Base-by-base conservation (phyloP, 2,113 vertebrate species). In the Gallinago media region DNA sequence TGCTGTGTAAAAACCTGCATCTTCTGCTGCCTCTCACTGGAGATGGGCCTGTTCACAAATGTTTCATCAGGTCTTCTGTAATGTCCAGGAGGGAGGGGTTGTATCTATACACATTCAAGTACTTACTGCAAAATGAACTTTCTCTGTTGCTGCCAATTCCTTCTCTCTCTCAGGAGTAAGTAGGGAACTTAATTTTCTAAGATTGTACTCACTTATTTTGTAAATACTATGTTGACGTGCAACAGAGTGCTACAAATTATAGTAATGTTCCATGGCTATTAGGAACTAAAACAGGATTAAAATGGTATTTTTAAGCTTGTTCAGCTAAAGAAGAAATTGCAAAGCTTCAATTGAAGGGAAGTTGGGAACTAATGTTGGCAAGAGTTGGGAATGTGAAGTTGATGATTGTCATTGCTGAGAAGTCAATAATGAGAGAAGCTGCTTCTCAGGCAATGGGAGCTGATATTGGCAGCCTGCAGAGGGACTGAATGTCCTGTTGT, bases 231-330 rank as follows among this genome's bases (percentile, higher is more conserved):
- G 16, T 14, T 68, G 85, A 90, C 34, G 26, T 79, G 88, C 71
- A 90, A 56, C 62, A 73, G 67, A 46, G 17, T 32, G 61, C 83
- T 83, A 46, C 29, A 50, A 50, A 92, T 62, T 76, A 55, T n/a
- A 77, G 67, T 29, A 32, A 18, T 8, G 46, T 70, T 94, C 36
- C 44, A 4, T 29, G 36, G 85, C 85, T 73, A 88, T 92, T 93
- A 90, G 63, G 50, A 96, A 90, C 93, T 88, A 50, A 92, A 92
- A 88, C 49, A 62, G 36, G 36, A 86, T n/a, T 6, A 70, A 92
- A 92, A 85, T 73, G 4, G 46, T 83, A 50, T 73, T 88, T 93
- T 92, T 80, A 92, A 90, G 91, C 71, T 93, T 90, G 83, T 88
- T 97, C 78, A 93, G 92, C 82, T 82, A 68, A 93, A 93, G 52